Evolutionary conservation across 1,140 invertebrate genomes (phyloP).

Genomic region (Diorhabda elongata): DNA sequence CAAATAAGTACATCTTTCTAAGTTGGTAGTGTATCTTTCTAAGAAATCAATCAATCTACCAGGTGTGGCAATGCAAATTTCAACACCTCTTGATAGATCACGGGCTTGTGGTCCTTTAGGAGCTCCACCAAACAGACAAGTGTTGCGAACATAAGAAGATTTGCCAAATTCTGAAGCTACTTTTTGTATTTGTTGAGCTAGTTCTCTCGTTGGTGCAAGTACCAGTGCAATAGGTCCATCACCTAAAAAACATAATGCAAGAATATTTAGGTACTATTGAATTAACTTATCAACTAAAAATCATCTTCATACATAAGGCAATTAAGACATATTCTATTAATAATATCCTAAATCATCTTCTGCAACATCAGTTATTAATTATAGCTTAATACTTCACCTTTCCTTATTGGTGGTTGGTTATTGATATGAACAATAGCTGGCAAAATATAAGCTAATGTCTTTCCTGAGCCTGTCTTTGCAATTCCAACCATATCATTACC

Average conservation of each 20-base stretch:
- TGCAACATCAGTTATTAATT: too few species aligned
- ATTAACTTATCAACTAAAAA: too few species aligned
- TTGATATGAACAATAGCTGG: slow-evolving; percentile 91
- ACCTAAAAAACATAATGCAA: slow-evolving; percentile 50
- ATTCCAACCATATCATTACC: slow-evolving; percentile 90
- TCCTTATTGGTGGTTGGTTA: slow-evolving; percentile 72
- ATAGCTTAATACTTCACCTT: too few species aligned
- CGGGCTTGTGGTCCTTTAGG: slow-evolving; percentile 81
- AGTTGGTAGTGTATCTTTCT: slow-evolving; percentile 76
- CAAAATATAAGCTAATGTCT: slow-evolving; percentile 78
- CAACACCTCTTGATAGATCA: slow-evolving; percentile 85
- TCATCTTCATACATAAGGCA: too few species aligned
- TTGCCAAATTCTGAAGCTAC: slow-evolving; percentile 88
- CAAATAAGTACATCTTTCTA: slow-evolving; percentile 83
- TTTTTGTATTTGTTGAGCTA: slow-evolving; percentile 94
- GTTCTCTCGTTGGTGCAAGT: slow-evolving; percentile 88
- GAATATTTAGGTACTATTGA: too few species aligned
- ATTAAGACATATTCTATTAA: too few species aligned
- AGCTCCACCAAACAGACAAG: slow-evolving; percentile 93
- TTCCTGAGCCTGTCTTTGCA: slow-evolving; percentile 88
- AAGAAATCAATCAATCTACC: slow-evolving; percentile 95
- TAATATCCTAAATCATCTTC: too few species aligned
- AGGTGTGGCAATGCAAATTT: slow-evolving; percentile 91
- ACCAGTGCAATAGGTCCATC: slow-evolving; percentile 90
- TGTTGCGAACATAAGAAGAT: slow-evolving; percentile 76